Base-by-base conservation (phyloP, 1,140 invertebrate species). In the Sarcophaga peregrina region DNA sequence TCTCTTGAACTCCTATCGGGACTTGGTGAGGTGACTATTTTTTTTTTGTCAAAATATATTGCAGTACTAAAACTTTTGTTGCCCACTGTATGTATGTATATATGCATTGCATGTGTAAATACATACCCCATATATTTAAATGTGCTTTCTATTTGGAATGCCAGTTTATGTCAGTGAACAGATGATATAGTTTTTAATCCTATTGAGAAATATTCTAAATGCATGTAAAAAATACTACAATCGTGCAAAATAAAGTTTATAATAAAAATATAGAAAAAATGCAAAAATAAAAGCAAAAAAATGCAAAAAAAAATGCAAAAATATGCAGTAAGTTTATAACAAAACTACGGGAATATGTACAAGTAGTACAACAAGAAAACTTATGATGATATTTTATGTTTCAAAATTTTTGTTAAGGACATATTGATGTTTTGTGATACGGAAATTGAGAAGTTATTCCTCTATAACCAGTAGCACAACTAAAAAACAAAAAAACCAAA, bases 401-500 rank as follows among this genome's bases (percentile, higher is more conserved):
- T 76, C 74, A 8, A 76, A 46, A n/a, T n/a, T 76, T 48, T 68
- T 76, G 74, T 76, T 76, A 76, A 76, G 74, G 74, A 76, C 74
- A 76, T 48, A 76, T 76, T 76, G 74, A 76, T 76, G 74, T 76
- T 76, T 76, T 76, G 48, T 76, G 74, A 76, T 76, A 76, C 74
- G 74, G 74, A 76, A 76, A 76, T 76, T 48, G 74, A 76, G 74
- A 47, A 47, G 46, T 76, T 17, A 46, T 17, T 48, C 45, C 13
- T 48, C 13, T 7, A 15, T 0, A 62, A 62, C 58, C 15, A 62
- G n/a, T n/a, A n/a, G n/a, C n/a, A n/a, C n/a, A n/a, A n/a, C n/a
- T n/a, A n/a, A n/a, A n/a, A n/a, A n/a, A n/a, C 74, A 76, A 76
- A 10, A 76, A 76, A n/a, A n/a, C n/a, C 58, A 62, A 54, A 10